Percentiles rank a stretch among this genome's conserved stretches.
phyloP scores from a whole-genome alignment of 2,797 vertebrate genomes.

The Psittacula derbiana region DNA sequence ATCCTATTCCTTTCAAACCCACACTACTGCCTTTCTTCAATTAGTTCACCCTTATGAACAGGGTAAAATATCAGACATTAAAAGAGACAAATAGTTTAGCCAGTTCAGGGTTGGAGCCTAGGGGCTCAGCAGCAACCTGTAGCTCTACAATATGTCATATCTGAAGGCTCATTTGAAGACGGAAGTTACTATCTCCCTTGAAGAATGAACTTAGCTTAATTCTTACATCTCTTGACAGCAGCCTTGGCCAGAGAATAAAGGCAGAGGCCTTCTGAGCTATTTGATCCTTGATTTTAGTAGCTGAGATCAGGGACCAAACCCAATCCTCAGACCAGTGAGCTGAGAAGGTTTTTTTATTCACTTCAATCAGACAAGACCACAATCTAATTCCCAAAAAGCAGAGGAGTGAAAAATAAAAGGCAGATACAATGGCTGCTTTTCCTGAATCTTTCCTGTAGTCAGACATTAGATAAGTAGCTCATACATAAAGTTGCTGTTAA shows the following conservation, averaged over 20 bases:
- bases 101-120: not conserved
- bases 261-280: slow-evolving; percentile 27
- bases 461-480: not conserved
- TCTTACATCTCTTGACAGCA: slow-evolving; percentile 32
- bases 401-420: not conserved
- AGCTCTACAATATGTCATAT: not conserved
- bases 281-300: slow-evolving; percentile 37
- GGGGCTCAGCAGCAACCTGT: not conserved
- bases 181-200: slow-evolving; percentile 7
- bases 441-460: not conserved
- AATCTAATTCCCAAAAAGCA: not conserved
- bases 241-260: slow-evolving; percentile 46
- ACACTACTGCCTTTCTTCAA: not conserved
- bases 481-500: not conserved
- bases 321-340: not conserved
- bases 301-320: not conserved
- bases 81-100: not conserved
- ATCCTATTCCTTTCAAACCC: not conserved
- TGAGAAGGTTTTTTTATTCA: not conserved
- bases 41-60: not conserved
- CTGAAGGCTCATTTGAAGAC: slow-evolving; percentile 3
- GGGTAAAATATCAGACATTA: not conserved
- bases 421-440: not conserved
- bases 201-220: slow-evolving; percentile 10
- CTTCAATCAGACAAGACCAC: not conserved